Percentiles rank a stretch among this genome's conserved stretches.
Evolutionary conservation across 2,888 invertebrate species (phyloP).

Genomic region (Acronicta aceris): DNA sequence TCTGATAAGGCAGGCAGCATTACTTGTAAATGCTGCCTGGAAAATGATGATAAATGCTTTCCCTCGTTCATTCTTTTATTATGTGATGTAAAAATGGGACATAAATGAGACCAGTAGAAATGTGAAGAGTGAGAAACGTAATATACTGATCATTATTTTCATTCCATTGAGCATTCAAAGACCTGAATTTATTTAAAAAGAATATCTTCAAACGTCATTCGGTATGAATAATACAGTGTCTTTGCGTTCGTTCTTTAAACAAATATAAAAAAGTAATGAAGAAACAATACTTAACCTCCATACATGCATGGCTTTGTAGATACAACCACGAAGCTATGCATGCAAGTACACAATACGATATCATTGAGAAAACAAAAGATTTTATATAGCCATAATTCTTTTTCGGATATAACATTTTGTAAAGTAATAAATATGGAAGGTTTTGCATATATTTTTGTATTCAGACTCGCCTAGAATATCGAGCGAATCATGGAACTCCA

Average conservation of each 20-base stretch:
- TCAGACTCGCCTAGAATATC: too few species aligned
- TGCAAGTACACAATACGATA: constrained; percentile 12
- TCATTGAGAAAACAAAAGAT: constrained; percentile 21
- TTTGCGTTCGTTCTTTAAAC: neutral
- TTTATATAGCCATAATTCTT: neutral
- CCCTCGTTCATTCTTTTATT: constrained; percentile 23
- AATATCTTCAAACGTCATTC: neutral
- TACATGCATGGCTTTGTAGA: too few species aligned
- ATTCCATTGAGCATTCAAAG: constrained; percentile 7
- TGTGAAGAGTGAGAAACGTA: constrained; percentile 17
- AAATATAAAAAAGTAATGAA: neutral
- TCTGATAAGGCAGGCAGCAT: neutral
- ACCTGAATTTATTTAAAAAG: constrained; percentile 23
- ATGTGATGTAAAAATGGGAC: constrained; percentile 6
- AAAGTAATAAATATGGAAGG: too few species aligned
- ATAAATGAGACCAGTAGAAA: constrained; percentile 15
- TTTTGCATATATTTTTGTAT: too few species aligned
- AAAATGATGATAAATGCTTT: constrained; percentile 29
- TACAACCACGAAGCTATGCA: too few species aligned
- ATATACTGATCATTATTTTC: constrained; percentile 15
- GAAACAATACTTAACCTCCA: neutral
- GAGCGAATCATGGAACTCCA: too few species aligned
- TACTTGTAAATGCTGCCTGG: neutral
- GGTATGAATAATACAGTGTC: too few species aligned
- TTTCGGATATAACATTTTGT: neutral